A percentile compares a stretch with the other conserved stretches of the same genome.
These are phyloP conservation scores for Anabacerthia variegaticeps DNA, from an alignment of 2,797 vertebrate genomes.

Conservation along the genomic window DNA sequence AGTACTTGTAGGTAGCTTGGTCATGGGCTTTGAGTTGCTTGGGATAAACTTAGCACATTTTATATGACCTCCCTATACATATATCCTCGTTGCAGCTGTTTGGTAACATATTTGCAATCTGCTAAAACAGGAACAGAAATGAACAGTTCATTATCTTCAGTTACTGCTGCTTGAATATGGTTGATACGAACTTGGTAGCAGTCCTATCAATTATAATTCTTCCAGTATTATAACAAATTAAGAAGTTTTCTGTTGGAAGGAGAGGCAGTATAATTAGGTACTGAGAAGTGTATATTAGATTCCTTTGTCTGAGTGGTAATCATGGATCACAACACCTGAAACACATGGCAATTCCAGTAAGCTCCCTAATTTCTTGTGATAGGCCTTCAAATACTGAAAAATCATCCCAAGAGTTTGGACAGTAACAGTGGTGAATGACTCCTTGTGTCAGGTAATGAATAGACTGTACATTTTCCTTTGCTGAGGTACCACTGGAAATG, in stretches of 20 bases:
- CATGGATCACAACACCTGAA: conserved; percentile 37
- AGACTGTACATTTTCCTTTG: conserved; percentile 23
- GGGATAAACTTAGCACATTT: neutral
- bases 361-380: conserved; percentile 49
- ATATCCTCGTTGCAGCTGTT: neutral
- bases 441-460: conserved; percentile 19
- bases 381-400: conserved; percentile 39
- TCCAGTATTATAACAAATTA: conserved; percentile 44
- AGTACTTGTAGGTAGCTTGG: neutral
- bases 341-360: conserved; percentile 35
- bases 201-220: conserved; percentile 29
- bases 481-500: conserved; percentile 62
- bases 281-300: conserved; percentile 38
- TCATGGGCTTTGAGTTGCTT: neutral
- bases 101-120: neutral
- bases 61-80: neutral
- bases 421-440: conserved; percentile 23
- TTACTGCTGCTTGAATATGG: conserved; percentile 12
- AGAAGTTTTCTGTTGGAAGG: neutral
- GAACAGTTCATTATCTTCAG: neutral
- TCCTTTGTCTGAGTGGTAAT: conserved; percentile 37
- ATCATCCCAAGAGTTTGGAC: neutral
- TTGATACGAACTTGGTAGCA: conserved; percentile 5
- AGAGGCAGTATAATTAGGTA: neutral
- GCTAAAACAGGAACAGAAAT: neutral